Base-by-base conservation (phyloP, 2,797 vertebrate species). In the Harpagifer antarcticus region DNA sequence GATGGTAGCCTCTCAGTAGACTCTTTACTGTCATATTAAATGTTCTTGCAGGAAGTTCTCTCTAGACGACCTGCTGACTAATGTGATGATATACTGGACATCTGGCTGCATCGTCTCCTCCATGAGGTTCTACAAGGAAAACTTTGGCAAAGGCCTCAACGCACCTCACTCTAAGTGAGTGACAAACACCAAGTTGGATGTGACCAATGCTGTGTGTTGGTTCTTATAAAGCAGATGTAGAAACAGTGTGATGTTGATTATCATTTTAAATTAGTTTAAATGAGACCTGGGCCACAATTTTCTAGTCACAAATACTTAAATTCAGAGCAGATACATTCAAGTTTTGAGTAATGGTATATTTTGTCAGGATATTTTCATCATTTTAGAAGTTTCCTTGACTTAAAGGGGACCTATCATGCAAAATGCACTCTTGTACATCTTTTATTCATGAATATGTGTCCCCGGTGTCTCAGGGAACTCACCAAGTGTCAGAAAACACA, bases 81-180 rank as follows among this genome's bases (percentile, higher is more conserved):
- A 97, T 0, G 90, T 97, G 77, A 97, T 97, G 97, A 97, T 98
- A 91, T 98, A 98, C 53, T 98, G 97, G 96, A 94, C 93, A 3
- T 94, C 96, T 0, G 91, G 95, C 15, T 96, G 95, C 86, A 96
- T 97, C 54, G 88, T 94, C 44, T 84, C 97, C 13, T 98, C 97
- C 19, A 96, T 98, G 96, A 91, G 96, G 66, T 96, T 94, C 89
- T 98, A 98, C 88, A 98, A 97, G 83, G 97, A 98, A 85, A 97
- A 96, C 83, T 0, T 97, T 7, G 16, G 69, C 50, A 12, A 77
- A 84, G 87, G 87, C 52, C 81, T 93, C 56, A 3, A 92, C 74
- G 1, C 12, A 52, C 88, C 88, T 2, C 94, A 95, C 60, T 1
- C 78, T 1, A 92, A 83, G 95, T 94, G 81, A 88, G 92, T 86